Evolutionary conservation across 2,113 vertebrate genomes (phyloP).

Genomic region (Ictalurus furcatus): DNA sequence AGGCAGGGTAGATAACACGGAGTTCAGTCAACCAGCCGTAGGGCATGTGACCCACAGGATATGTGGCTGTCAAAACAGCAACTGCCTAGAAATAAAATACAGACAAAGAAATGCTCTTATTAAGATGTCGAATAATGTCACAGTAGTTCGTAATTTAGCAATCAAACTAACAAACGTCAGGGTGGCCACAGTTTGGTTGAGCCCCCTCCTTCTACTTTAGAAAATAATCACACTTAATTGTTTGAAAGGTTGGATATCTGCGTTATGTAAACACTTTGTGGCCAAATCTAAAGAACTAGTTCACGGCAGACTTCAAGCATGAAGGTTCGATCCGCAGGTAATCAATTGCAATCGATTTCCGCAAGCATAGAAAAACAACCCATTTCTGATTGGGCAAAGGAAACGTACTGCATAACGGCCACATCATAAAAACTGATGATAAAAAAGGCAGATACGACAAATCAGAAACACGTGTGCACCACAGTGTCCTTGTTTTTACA

Average conservation of each 20-base stretch:
- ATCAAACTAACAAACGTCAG: background rate
- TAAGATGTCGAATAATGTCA: background rate
- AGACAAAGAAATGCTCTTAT: conserved; percentile 17
- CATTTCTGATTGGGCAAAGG: background rate
- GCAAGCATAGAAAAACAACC: background rate
- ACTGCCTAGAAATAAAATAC: conserved; percentile 73
- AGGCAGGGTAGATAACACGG: conserved; percentile 87
- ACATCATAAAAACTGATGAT: background rate
- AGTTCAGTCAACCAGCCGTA: conserved; percentile 90
- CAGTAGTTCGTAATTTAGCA: background rate
- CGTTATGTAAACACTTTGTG: no score
- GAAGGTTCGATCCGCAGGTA: no score
- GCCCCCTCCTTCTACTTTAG: no score
- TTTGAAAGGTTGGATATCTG: no score
- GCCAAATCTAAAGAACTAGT: no score
- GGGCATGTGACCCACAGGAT: conserved; percentile 90
- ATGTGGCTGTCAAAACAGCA: conserved; percentile 85
- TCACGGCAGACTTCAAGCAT: no score
- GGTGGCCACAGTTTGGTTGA: no score
- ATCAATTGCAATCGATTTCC: background rate
- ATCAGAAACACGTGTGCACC: background rate
- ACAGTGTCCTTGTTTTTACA: background rate
- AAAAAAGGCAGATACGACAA: background rate
- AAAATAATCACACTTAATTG: no score
- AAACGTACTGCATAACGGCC: background rate